phyloP scores from a whole-genome alignment of 2,797 vertebrate species.

The Coregonus suidteri region DNA sequence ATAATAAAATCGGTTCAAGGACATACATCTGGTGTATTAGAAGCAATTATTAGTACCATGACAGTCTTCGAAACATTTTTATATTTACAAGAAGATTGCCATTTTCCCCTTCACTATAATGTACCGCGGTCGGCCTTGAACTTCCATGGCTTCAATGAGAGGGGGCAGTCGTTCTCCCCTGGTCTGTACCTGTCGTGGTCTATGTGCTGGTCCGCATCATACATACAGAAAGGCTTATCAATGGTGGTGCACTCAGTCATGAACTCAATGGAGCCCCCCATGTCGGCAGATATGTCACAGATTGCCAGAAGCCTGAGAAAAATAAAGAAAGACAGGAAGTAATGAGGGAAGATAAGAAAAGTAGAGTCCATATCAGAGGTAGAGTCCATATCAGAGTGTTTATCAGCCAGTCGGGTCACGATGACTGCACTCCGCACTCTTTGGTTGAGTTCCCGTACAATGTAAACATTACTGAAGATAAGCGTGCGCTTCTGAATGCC shows the following conservation, averaged over 20 bases:
- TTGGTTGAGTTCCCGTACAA: neutral
- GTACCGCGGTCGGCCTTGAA: too few relatives aligned
- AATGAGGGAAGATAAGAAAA: neutral
- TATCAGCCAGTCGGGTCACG: neutral
- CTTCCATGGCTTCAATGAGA: neutral
- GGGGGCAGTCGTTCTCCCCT: neutral
- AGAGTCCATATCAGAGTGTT: neutral
- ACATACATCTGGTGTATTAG: too few relatives aligned
- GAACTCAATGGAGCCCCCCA: slow-evolving; percentile 96
- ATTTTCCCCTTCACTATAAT: too few relatives aligned
- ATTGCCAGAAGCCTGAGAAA: slow-evolving; percentile 88
- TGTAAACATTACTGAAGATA: neutral
- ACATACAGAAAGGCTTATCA: slow-evolving; percentile 95
- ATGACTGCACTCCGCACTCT: neutral
- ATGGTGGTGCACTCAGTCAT: slow-evolving; percentile 97
- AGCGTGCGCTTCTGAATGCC: neutral
- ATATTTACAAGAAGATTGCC: too few relatives aligned
- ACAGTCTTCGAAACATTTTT: too few relatives aligned
- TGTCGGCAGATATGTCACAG: slow-evolving; percentile 96
- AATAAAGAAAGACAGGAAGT: neutral
- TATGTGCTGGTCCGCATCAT: slow-evolving; percentile 95
- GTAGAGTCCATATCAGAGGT: neutral
- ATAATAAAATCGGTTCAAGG: too few relatives aligned
- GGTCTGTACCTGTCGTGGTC: slow-evolving; percentile 88
- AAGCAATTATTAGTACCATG: too few relatives aligned